Percentiles rank a stretch among this genome's conserved stretches.
phyloP scores from a whole-genome alignment of 2,888 invertebrate species.

The Thymelicus sylvestris region DNA sequence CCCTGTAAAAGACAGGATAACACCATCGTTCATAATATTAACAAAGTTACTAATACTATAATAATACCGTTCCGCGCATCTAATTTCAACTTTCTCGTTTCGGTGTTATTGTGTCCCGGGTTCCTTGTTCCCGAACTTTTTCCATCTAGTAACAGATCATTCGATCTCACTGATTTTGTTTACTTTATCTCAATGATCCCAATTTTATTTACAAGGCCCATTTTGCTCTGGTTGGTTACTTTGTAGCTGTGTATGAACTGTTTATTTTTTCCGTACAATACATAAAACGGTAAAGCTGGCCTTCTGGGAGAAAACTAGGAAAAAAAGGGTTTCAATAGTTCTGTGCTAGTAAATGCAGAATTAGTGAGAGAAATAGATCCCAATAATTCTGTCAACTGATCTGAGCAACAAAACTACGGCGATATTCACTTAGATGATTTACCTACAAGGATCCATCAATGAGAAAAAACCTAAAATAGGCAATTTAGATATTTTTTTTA shows the following conservation, averaged over 20 bases:
- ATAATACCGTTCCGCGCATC: conserved; percentile 6
- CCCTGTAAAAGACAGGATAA: not conserved
- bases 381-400: no score
- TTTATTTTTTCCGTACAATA: no score
- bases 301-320: no score
- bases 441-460: no score
- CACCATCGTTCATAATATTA: not conserved
- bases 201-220: not conserved
- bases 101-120: not conserved
- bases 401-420: no score
- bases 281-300: no score
- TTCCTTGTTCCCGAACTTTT: not conserved
- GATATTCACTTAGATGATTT: no score
- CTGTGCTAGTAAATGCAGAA: no score
- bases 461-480: no score
- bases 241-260: not conserved
- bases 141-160: not conserved
- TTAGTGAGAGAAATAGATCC: no score
- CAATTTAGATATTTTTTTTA: no score
- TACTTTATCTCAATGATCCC: conserved; percentile 1
- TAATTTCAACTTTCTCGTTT: conserved; percentile 7
- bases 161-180: not conserved
- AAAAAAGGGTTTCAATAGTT: not conserved
- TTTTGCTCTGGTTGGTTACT: not conserved
- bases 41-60: not conserved